Evolutionary conservation across 1,140 invertebrate genomes (phyloP).

Genomic region (Drosophila willistoni): DNA sequence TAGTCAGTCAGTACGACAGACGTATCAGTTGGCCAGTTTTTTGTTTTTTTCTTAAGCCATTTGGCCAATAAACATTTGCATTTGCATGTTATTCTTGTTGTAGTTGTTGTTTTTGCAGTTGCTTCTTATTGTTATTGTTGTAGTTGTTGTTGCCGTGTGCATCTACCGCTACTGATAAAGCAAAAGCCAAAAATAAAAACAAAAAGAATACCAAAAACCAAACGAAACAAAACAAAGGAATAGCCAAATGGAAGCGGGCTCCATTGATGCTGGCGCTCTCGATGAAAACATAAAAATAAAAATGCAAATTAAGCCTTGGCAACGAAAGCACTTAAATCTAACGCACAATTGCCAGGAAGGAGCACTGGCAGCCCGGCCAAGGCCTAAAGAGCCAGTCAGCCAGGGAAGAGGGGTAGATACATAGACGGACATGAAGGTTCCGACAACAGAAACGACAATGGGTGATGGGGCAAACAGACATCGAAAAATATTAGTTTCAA

Average conservation of each 20-base stretch:
- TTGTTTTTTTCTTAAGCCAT: slow-evolving; percentile 19
- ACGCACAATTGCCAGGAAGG: slow-evolving; percentile 70
- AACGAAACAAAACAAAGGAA: slow-evolving; percentile 75
- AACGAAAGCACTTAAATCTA: slow-evolving; percentile 81
- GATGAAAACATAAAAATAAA: slow-evolving; percentile 83
- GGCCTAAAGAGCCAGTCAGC: background rate
- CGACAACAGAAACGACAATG: too few relatives aligned
- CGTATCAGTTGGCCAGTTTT: slow-evolving; percentile 2
- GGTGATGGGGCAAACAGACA: slow-evolving; percentile 32
- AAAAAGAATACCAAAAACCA: slow-evolving; percentile 40
- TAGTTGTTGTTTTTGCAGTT: slow-evolving; percentile 23
- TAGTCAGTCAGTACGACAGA: slow-evolving; percentile 8
- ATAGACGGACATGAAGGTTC: slow-evolving; percentile 11
- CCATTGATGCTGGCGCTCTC: slow-evolving; percentile 81
- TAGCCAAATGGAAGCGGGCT: slow-evolving; percentile 72
- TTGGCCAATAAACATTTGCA: slow-evolving; percentile 78
- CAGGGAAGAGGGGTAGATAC: background rate
- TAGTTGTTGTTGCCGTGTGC: slow-evolving; percentile 66
- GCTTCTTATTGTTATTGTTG: slow-evolving; percentile 23
- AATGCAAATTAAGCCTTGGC: slow-evolving; percentile 79
- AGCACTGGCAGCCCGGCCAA: background rate
- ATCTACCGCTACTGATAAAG: slow-evolving; percentile 78
- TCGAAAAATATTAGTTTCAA: slow-evolving; percentile 3
- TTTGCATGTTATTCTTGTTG: slow-evolving; percentile 63
- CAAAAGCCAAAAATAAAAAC: slow-evolving; percentile 37